These are phyloP conservation scores for Phrynocephalus versicolor DNA, from an alignment of 2,113 vertebrate genomes.

Conservation along the genomic window DNA sequence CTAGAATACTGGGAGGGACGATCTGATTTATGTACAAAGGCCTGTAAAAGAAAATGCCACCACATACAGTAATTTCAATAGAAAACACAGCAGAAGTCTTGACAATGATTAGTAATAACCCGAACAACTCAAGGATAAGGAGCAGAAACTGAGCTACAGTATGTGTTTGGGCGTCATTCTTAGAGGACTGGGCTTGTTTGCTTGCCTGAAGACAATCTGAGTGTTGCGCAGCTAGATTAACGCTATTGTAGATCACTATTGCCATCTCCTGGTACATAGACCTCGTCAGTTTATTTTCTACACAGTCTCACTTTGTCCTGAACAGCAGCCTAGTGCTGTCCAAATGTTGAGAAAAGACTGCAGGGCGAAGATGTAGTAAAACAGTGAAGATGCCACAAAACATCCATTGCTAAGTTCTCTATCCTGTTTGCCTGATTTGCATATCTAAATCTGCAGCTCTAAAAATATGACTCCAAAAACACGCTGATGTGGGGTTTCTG, in stretches of 20 bases:
- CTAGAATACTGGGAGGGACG: slow-evolving; percentile 21
- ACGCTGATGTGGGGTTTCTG: background rate
- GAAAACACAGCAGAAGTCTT: slow-evolving; percentile 43
- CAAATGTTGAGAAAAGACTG: slow-evolving; percentile 59
- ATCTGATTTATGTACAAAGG: slow-evolving; percentile 54
- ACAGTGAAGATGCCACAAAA: slow-evolving; percentile 50
- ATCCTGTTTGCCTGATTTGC: background rate
- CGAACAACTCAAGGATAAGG: slow-evolving; percentile 63
- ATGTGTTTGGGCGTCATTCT: slow-evolving; percentile 48
- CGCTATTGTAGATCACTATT: slow-evolving; percentile 75
- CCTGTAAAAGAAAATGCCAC: slow-evolving; percentile 34
- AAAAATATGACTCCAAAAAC: slow-evolving; percentile 52
- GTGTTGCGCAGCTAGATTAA: slow-evolving; percentile 22
- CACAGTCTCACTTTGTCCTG: slow-evolving; percentile 13
- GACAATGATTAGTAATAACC: slow-evolving; percentile 54
- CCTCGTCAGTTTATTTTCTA: slow-evolving; percentile 53
- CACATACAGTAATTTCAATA: slow-evolving; percentile 60
- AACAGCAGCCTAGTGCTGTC: slow-evolving; percentile 58
- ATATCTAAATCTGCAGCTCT: background rate
- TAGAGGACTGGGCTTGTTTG: slow-evolving; percentile 23
- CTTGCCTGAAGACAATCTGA: slow-evolving; percentile 16
- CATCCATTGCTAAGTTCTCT: background rate
- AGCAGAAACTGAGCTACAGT: slow-evolving; percentile 52
- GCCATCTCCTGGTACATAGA: slow-evolving; percentile 79
- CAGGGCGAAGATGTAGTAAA: slow-evolving; percentile 69